Evolutionary conservation across 2,888 invertebrate genomes (phyloP).

Genomic region (Tetrapedia diversipes): DNA sequence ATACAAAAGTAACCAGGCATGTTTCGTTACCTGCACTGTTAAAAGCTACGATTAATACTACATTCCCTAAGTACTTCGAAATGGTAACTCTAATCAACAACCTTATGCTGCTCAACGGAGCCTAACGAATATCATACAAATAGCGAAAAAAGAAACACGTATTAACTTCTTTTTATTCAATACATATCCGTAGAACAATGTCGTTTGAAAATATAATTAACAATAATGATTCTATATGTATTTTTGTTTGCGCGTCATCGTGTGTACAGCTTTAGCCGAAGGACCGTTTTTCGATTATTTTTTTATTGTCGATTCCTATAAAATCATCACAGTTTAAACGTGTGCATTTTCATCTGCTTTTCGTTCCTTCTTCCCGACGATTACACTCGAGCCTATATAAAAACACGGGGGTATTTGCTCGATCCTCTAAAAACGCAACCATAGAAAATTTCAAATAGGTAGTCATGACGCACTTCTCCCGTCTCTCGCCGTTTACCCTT

Average conservation of each 20-base stretch:
- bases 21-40: conserved; percentile 32
- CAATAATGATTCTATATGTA: conserved; percentile 26
- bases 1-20: conserved; percentile 54
- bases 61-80: conserved; percentile 62
- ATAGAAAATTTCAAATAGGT: conserved; percentile 39
- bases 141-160: conserved; percentile 48
- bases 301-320: conserved; percentile 53
- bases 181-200: conserved; percentile 32
- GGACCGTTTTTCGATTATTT: conserved; percentile 37
- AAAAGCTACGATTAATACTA: conserved; percentile 64
- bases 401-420: background rate
- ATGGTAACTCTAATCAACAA: conserved; percentile 65
- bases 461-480: conserved; percentile 32
- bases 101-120: conserved; percentile 57
- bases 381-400: conserved; percentile 1
- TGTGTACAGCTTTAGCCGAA: conserved; percentile 33
- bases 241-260: conserved; percentile 31
- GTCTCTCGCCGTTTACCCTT: conserved; percentile 6
- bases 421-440: conserved; percentile 25
- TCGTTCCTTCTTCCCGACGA: background rate
- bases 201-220: conserved; percentile 46
- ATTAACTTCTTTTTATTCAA: conserved; percentile 20
- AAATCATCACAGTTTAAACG: conserved; percentile 54
- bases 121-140: conserved; percentile 50
- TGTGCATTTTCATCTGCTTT: conserved; percentile 6